Evolutionary conservation across 2,113 vertebrate species (phyloP).

Genomic region (Chlamydotis undulata): DNA sequence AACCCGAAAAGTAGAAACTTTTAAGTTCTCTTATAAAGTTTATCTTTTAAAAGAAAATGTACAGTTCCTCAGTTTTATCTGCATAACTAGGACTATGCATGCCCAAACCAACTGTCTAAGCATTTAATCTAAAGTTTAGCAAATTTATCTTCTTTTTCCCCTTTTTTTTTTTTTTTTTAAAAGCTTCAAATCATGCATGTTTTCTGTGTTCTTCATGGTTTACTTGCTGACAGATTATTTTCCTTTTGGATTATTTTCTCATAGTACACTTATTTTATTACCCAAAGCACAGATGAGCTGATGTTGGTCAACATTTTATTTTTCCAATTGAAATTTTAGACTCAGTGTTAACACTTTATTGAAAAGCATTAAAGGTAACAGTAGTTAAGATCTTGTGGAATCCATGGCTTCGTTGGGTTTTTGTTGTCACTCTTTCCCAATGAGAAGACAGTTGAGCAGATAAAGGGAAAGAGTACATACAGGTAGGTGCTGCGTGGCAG

Average conservation of each 20-base stretch:
- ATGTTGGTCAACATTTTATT: background rate
- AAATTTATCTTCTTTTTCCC: too few species aligned
- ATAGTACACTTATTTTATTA: background rate
- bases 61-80: too few species aligned
- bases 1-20: too few species aligned
- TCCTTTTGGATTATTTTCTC: background rate
- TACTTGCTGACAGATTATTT: background rate
- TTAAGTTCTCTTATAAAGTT: too few species aligned
- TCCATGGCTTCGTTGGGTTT: rapidly evolving
- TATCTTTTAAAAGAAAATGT: too few species aligned
- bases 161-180: too few species aligned
- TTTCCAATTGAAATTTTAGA: background rate
- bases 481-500: rapidly evolving
- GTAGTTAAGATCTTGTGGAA: background rate
- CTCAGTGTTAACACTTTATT: background rate
- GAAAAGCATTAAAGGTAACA: background rate
- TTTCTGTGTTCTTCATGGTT: background rate
- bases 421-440: background rate
- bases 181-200: background rate
- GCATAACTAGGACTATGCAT: too few species aligned
- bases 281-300: background rate
- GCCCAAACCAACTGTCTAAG: too few species aligned
- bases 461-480: background rate
- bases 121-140: too few species aligned
- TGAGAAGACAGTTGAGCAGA: background rate